Percentiles rank a stretch among this genome's conserved stretches.
Evolutionary conservation across 2,797 vertebrate genomes (phyloP).

Genomic region (Poeciliopsis turneri): DNA sequence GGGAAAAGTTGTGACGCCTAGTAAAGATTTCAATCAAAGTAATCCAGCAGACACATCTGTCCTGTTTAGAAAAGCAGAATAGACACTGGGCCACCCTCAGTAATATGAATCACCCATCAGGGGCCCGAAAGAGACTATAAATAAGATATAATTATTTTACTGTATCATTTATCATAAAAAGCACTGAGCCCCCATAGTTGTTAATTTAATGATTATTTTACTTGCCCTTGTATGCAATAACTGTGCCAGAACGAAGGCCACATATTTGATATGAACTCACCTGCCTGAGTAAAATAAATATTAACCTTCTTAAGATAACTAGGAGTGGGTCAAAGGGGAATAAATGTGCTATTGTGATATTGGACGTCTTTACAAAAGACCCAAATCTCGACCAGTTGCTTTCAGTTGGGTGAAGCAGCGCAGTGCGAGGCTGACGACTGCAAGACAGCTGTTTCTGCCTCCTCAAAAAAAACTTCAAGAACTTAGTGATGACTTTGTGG

Average conservation of each 20-base stretch:
- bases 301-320: background rate
- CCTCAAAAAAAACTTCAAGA: background rate
- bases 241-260: background rate
- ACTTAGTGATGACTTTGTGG: background rate
- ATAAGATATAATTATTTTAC: background rate
- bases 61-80: background rate
- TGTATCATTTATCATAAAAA: background rate
- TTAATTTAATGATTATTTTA: background rate
- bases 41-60: background rate
- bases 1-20: too few relatives aligned
- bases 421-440: background rate
- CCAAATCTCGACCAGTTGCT: conserved; percentile 29
- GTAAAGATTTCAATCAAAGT: background rate
- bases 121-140: background rate
- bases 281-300: background rate
- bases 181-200: background rate
- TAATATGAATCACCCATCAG: background rate
- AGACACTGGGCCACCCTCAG: background rate
- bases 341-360: background rate
- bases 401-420: conserved; percentile 13
- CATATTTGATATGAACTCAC: background rate
- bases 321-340: conserved; percentile 8
- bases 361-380: conserved; percentile 13
- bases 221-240: background rate
- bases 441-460: conserved; percentile 11